Evolutionary conservation across 2,797 vertebrate species (phyloP).

Genomic region (Kryptopterus vitreolus): DNA sequence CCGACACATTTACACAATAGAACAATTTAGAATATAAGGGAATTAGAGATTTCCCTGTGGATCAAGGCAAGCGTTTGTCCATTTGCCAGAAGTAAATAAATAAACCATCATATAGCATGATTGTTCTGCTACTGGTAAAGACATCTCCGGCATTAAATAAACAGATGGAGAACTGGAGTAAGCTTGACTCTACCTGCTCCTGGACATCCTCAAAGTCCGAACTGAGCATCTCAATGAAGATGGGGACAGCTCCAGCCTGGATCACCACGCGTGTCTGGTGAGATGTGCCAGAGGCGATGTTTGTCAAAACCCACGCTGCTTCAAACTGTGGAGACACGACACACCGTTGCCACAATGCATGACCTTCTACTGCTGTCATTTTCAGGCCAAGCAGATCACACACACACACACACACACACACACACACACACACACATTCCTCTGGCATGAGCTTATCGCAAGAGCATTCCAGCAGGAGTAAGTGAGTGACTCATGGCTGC

Average conservation of each 20-base stretch:
- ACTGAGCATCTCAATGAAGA: conserved; percentile 93
- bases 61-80: not conserved
- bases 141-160: not conserved
- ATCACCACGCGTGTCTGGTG: conserved; percentile 95
- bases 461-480: conserved; percentile 26
- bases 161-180: not conserved
- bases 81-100: not conserved
- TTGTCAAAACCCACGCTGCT: conserved; percentile 96
- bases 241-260: conserved; percentile 93
- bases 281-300: conserved; percentile 96
- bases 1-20: not conserved
- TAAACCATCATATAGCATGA: not conserved
- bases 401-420: not conserved
- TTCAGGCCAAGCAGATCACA: not conserved
- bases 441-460: conserved; percentile 31
- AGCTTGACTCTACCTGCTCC: conserved; percentile 80
- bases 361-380: conserved; percentile 20
- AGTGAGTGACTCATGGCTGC: conserved; percentile 39
- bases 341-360: not conserved
- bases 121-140: not conserved
- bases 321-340: conserved; percentile 79
- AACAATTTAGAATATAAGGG: not conserved
- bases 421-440: conserved; percentile 36
- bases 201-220: conserved; percentile 97
- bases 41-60: not conserved